Conservation (phyloP, 2,888 invertebrate genomes). For the Cyaniris semiargus region DNA sequence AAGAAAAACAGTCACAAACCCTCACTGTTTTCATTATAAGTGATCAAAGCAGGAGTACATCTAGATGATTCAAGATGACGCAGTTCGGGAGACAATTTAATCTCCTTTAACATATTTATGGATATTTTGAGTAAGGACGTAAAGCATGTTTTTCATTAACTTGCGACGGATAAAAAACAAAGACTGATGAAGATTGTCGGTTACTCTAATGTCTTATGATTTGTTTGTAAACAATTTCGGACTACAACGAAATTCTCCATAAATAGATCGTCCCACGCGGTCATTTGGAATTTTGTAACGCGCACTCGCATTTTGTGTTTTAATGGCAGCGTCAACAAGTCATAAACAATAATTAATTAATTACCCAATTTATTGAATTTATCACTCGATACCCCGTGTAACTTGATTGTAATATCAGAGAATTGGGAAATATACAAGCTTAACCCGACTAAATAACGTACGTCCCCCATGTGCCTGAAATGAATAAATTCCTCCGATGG, state of each 20-base stretch:
- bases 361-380: conserved; percentile 1
- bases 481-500: too few species aligned
- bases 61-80: not conserved
- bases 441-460: too few species aligned
- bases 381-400: not conserved
- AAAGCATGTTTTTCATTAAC: not conserved
- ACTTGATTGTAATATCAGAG: too few species aligned
- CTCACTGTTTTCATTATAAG: too few species aligned
- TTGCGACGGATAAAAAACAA: conserved; percentile 3
- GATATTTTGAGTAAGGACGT: not conserved
- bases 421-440: too few species aligned
- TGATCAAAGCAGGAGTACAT: not conserved
- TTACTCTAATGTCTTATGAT: not conserved
- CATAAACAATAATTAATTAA: not conserved
- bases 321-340: not conserved
- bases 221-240: conserved; percentile 8
- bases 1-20: too few species aligned
- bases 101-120: not conserved
- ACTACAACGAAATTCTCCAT: not conserved
- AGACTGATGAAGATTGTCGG: not conserved
- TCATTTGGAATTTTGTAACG: not conserved
- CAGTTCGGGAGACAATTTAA: not conserved
- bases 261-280: not conserved
- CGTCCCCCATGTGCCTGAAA: too few species aligned
- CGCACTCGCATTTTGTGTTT: not conserved